Conservation (phyloP, 2,888 invertebrate genomes). For the Agrochola lychnidis region DNA sequence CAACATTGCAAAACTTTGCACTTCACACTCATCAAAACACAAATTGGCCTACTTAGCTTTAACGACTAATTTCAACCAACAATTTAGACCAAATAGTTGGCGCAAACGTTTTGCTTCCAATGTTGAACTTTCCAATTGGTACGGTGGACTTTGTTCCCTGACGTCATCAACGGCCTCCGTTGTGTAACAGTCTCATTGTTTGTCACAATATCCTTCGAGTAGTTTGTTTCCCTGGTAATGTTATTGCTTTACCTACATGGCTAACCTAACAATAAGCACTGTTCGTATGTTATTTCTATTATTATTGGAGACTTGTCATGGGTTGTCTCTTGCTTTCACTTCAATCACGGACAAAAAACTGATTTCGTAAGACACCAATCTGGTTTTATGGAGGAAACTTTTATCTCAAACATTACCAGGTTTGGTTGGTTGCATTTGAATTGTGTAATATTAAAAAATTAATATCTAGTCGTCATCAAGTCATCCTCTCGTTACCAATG, state of each 20-base stretch:
- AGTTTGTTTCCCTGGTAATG: slow-evolving; percentile 61
- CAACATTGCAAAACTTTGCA: slow-evolving; percentile 46
- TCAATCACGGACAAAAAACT: slow-evolving; percentile 24
- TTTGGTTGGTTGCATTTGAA: background rate
- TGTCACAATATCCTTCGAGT: slow-evolving; percentile 75
- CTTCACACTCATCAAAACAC: slow-evolving; percentile 51
- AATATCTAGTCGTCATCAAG: background rate
- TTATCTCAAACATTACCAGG: slow-evolving; percentile 5
- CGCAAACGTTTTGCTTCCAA: slow-evolving; percentile 65
- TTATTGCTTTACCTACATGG: slow-evolving; percentile 38
- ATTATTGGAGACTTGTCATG: slow-evolving; percentile 27
- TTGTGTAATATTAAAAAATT: background rate
- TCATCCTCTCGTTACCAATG: slow-evolving; percentile 2
- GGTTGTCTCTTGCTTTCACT: slow-evolving; percentile 49
- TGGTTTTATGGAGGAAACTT: slow-evolving; percentile 12
- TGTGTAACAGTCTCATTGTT: slow-evolving; percentile 73
- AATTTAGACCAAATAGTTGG: slow-evolving; percentile 65
- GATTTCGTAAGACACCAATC: slow-evolving; percentile 37
- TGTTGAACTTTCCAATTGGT: slow-evolving; percentile 83
- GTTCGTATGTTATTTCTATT: slow-evolving; percentile 22
- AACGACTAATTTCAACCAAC: slow-evolving; percentile 60
- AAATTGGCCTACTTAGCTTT: slow-evolving; percentile 61
- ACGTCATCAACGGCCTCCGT: slow-evolving; percentile 76
- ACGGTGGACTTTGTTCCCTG: slow-evolving; percentile 79
- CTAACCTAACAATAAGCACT: slow-evolving; percentile 40